Evolutionary conservation across 2,113 vertebrate species (phyloP).

Genomic region (Alligator sinensis): DNA sequence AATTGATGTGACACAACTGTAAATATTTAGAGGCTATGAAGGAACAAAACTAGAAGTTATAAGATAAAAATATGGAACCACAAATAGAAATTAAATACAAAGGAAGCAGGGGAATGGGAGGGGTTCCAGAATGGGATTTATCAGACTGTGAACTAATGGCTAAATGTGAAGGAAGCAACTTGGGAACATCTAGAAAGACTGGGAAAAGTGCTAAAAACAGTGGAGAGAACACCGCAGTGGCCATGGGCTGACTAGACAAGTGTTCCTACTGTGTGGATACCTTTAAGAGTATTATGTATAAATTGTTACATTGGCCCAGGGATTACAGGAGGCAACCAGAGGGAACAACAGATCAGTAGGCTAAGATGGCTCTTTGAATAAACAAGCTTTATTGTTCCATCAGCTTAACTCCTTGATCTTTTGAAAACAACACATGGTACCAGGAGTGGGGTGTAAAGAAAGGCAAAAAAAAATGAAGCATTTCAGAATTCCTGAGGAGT

Average conservation of each 20-base stretch:
- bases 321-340: no score
- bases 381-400: no score
- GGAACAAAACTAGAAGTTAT: background rate
- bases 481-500: no score
- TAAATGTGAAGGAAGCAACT: accelerated
- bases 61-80: background rate
- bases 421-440: no score
- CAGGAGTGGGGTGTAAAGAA: no score
- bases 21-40: background rate
- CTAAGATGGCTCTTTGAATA: no score
- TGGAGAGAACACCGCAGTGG: accelerated
- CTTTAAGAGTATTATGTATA: no score
- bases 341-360: no score
- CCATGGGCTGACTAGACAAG: background rate
- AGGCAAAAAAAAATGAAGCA: no score
- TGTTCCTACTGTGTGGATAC: no score
- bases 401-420: no score
- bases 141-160: accelerated
- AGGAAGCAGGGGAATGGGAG: background rate
- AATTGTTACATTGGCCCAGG: no score
- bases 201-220: background rate
- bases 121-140: background rate
- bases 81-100: accelerated
- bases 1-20: background rate
- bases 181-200: background rate